These are phyloP conservation scores for Pectinophora gossypiella DNA, from an alignment of 1,140 invertebrate species.

Conservation along the genomic window DNA sequence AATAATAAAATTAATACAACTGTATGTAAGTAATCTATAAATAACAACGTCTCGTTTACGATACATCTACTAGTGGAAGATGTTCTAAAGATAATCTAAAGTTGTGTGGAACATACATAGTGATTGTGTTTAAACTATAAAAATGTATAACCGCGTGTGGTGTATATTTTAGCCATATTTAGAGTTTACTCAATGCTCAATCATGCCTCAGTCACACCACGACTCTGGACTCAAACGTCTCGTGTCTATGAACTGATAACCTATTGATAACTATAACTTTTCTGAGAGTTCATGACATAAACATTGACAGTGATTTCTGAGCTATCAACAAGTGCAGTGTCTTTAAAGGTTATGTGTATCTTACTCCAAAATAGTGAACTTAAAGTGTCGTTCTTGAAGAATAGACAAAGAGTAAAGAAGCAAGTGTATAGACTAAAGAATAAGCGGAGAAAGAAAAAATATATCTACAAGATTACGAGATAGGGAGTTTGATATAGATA, in stretches of 20 bases:
- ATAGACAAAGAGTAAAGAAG: constrained; percentile 5
- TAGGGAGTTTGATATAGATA: constrained; percentile 4
- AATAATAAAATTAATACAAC: too few species aligned
- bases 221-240: background rate
- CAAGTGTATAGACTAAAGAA: constrained; percentile 32
- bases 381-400: background rate
- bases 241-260: background rate
- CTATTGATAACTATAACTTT: background rate
- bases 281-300: background rate
- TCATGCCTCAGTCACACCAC: background rate
- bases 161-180: constrained; percentile 48
- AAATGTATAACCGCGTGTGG: constrained; percentile 35
- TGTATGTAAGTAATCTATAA: too few species aligned
- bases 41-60: too few species aligned
- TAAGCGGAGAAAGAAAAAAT: constrained; percentile 44
- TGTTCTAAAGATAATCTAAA: background rate
- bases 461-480: constrained; percentile 11
- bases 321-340: background rate
- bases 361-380: background rate
- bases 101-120: background rate
- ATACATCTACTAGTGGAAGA: background rate
- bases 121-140: constrained; percentile 6
- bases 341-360: background rate
- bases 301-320: background rate
- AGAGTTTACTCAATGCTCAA: constrained; percentile 40